Evolutionary conservation across 1,140 invertebrate species (phyloP), one percentile per base, ranked within the genome.

Genomic region (Tribolium madens): DNA sequence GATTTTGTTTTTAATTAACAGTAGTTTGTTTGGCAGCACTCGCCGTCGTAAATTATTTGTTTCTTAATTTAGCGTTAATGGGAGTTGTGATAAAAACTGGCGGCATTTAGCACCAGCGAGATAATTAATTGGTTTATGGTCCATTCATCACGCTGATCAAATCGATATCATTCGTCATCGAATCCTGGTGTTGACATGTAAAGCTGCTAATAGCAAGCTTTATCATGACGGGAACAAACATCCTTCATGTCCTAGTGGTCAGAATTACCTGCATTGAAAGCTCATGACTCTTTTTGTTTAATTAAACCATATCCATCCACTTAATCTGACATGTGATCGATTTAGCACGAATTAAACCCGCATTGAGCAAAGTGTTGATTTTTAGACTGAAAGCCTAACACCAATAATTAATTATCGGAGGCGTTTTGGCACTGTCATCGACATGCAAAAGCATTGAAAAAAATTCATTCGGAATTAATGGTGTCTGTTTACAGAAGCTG

Each of bases 351-450:
- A 57, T 57, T 57, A 64, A 64, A 64, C 17, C 18, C 1, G 53
- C n/a, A 17, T 15, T 60, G 53, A n/a, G 26, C 26, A 33, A 64
- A 64, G 57, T 33, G 26, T 33, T 64, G 57, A 64, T 64, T 64
- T 64, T 64, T 64, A 64, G 57, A 31, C 57, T 26, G 57, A 64
- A 64, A 64, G 26, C 57, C 26, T 64, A 64, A 64, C 31, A 4
- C 57, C 57, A 26, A 64, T 64, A 64, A 64, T 64, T 64, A 64
- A 64, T 64, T 64, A 64, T 33, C 57, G 31, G 18, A 64, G 31
- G 57, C 57, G 57, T 64, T 64, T 33, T 21, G 18, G 57, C 17
- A 64, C 14, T 64, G 57, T 14, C 26, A 64, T n/a, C 31, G 57
- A 64, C 57, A 64, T 26, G 26, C 6, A 10, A 4, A 64, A 33